Evolutionary conservation across 2,888 invertebrate species (phyloP).

Genomic region (Nysson spinosus): DNA sequence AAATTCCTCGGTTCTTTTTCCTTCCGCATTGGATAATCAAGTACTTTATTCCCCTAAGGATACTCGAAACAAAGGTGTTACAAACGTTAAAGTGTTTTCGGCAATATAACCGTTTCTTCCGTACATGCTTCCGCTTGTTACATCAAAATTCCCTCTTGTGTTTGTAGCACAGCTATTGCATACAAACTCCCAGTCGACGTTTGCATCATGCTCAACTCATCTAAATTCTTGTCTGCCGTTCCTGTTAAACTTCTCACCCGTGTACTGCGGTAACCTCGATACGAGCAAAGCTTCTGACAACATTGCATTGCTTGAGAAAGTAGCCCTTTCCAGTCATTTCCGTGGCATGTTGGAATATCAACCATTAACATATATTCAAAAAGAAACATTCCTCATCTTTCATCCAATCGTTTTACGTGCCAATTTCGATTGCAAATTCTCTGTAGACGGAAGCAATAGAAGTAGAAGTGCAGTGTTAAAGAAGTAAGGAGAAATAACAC

Average conservation of each 20-base stretch:
- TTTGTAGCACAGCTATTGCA: conserved; percentile 12
- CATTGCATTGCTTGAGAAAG: conserved; percentile 9
- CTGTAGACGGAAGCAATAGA: no score
- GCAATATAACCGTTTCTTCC: no score
- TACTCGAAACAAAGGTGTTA: no score
- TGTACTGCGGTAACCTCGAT: conserved; percentile 1
- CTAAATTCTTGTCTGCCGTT: conserved; percentile 26
- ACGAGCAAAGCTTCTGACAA: not conserved
- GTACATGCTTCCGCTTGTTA: not conserved
- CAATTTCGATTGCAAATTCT: conserved; percentile 38
- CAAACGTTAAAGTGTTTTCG: no score
- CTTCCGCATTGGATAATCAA: no score
- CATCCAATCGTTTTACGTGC: conserved; percentile 37
- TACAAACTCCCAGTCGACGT: conserved; percentile 18
- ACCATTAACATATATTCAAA: no score
- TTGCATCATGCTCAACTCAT: conserved; percentile 18
- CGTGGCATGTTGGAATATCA: conserved; percentile 36
- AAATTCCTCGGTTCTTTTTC: no score
- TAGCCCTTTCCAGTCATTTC: not conserved
- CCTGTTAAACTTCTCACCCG: conserved; percentile 19
- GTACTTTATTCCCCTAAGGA: no score
- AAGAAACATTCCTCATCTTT: no score
- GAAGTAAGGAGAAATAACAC: not conserved
- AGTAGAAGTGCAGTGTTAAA: not conserved
- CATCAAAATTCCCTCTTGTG: conserved; percentile 5